Evolutionary conservation across 1,140 invertebrate genomes (phyloP), one percentile per base, ranked within the genome.

Genomic region (Cherax destructor): DNA sequence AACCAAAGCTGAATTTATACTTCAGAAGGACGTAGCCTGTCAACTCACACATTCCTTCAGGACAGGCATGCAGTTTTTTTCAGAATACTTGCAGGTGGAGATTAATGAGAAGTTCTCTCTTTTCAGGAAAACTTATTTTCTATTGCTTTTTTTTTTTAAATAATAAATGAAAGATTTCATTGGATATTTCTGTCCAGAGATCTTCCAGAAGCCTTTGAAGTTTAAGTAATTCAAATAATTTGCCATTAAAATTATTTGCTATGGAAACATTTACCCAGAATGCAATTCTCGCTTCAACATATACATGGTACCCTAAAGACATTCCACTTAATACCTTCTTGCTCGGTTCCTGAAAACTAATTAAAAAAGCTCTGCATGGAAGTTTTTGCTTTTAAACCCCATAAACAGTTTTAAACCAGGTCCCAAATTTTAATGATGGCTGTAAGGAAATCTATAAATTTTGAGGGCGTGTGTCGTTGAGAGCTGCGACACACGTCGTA

Each of bases 401-500:
- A 74, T 74, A 74, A 24, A 74, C 69, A 74, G 18, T 74, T 24
- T 74, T 3, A 74, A 74, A 30, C 24, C 69, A 24, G 69, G 69
- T 74, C 69, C 69, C 24, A 13, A 24, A 30, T 7, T 74, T 74
- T 30, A 74, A 74, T 74, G 24, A 74, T 74, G 30, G 69, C 69
- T 74, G 69, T 74, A 74, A 74, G 69, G 69, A 74, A 74, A 24
- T 24, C 69, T 30, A 74, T 74, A 74, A 74, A 74, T 74, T 74
- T 74, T 74, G 5, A 30, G 18, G 69, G 69, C n/a, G 6, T 24
- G 69, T 74, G 69, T 74, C 69, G 69, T 74, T 74, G 69, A 74
- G 21, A 74, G 69, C 69, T 30, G 18, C n/a, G 69, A 74, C 59
- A 83, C 81, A 83, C 59, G 65, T 83, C 30, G 59, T 83, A 83